A percentile compares a stretch with the other conserved stretches of the same genome.
These are phyloP conservation scores for Melipona quadrifasciata DNA, from an alignment of 1,140 invertebrate genomes.

Conservation along the genomic window DNA sequence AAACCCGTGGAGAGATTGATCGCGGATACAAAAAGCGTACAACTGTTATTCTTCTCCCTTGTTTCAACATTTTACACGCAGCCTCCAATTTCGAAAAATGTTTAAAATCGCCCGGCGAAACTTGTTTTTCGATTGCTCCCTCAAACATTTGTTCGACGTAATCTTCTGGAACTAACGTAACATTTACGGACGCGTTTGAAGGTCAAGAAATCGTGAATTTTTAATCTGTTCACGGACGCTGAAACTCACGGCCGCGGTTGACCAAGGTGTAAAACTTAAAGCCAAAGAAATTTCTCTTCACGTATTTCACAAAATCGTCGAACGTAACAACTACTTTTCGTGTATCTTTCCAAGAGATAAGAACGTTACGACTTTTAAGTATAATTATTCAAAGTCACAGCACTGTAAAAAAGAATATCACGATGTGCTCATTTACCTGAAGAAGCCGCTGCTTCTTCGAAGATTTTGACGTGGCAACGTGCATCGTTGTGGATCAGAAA, in stretches of 20 bases:
- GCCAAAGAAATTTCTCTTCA: neutral
- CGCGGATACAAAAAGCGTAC: constrained; percentile 1
- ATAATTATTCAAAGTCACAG: no score
- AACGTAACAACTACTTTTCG: no score
- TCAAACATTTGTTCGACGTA: neutral
- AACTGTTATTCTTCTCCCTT: neutral
- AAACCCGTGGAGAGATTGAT: constrained; percentile 20
- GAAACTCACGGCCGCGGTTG: neutral
- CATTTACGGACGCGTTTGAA: neutral
- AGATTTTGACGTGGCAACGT: no score
- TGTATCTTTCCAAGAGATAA: no score
- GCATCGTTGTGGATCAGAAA: neutral
- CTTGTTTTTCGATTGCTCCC: neutral
- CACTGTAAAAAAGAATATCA: no score
- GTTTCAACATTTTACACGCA: neutral
- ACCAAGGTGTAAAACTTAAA: neutral
- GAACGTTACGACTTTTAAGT: no score
- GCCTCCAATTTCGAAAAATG: neutral
- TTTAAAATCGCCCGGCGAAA: neutral
- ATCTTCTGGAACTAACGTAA: neutral
- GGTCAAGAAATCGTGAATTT: neutral
- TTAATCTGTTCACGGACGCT: no score
- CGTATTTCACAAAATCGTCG: neutral
- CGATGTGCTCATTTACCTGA: no score
- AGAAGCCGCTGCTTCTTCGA: no score